Evolutionary conservation across 2,113 vertebrate genomes (phyloP).

Genomic region (Colinus virginianus): DNA sequence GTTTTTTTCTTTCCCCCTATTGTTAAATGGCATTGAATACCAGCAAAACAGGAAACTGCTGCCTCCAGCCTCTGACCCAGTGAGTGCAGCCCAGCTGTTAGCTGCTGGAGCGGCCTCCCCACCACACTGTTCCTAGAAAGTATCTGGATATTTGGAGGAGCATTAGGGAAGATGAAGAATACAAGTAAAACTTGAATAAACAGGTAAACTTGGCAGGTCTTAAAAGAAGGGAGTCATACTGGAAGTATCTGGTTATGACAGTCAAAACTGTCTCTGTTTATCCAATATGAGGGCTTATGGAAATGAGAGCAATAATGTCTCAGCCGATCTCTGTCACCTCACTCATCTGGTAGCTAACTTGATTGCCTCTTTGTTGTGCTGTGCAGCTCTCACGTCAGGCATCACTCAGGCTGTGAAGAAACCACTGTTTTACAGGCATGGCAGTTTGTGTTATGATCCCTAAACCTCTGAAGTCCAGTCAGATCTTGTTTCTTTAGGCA

Average conservation of each 20-base stretch:
- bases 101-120: conserved; percentile 30
- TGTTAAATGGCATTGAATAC: conserved; percentile 79
- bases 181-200: conserved; percentile 19
- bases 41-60: conserved; percentile 80
- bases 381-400: neutral
- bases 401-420: neutral
- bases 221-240: neutral
- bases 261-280: neutral
- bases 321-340: neutral
- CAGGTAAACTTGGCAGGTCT: neutral
- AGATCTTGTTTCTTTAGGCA: neutral
- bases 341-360: neutral
- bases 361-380: neutral
- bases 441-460: conserved; percentile 40
- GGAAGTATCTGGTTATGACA: neutral
- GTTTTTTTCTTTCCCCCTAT: conserved; percentile 77
- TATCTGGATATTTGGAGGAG: conserved; percentile 35
- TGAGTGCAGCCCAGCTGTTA: conserved; percentile 39
- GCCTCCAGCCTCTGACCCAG: conserved; percentile 64
- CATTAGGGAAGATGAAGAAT: neutral
- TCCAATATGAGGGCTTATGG: neutral
- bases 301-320: neutral
- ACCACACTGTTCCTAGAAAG: conserved; percentile 45
- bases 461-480: conserved; percentile 36
- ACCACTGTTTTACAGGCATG: conserved; percentile 22